A percentile compares a stretch with the other conserved stretches of the same genome.
Conservation (phyloP, 2,797 vertebrate species). For the Heterohyrax brucei region DNA sequence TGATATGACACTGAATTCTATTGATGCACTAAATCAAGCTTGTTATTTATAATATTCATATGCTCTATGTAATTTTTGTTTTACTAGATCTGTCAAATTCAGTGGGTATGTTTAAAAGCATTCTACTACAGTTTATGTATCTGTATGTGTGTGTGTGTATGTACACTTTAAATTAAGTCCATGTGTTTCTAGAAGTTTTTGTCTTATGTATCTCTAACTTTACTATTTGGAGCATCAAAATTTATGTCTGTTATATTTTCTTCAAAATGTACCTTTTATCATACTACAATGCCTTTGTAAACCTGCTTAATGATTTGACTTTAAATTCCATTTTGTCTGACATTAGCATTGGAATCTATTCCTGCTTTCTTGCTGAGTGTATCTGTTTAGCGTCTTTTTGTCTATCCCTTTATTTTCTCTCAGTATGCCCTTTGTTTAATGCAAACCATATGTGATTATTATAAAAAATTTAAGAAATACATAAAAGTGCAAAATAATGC, state of each 20-base stretch:
- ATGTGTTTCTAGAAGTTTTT: conserved; percentile 22
- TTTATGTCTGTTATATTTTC: neutral
- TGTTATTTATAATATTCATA: neutral
- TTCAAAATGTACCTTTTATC: neutral
- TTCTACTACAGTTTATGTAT: neutral
- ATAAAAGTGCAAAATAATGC: conserved; percentile 11
- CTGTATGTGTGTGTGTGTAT: too few species aligned
- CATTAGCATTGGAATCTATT: neutral
- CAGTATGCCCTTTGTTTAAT: neutral
- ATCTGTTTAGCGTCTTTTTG: neutral
- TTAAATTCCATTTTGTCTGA: conserved; percentile 37
- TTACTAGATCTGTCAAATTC: conserved; percentile 2
- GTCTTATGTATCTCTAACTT: neutral
- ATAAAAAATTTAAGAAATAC: neutral
- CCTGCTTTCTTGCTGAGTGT: neutral
- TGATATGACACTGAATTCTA: neutral
- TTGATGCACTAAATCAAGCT: neutral
- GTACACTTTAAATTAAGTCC: neutral
- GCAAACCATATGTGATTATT: neutral
- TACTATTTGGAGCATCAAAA: conserved; percentile 32
- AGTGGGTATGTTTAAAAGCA: neutral
- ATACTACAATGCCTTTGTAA: neutral
- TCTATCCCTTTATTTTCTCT: conserved; percentile 35
- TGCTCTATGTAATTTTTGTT: neutral
- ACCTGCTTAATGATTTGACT: neutral